Base-by-base conservation (phyloP, 2,888 invertebrate species). In the Drosophila merina region DNA sequence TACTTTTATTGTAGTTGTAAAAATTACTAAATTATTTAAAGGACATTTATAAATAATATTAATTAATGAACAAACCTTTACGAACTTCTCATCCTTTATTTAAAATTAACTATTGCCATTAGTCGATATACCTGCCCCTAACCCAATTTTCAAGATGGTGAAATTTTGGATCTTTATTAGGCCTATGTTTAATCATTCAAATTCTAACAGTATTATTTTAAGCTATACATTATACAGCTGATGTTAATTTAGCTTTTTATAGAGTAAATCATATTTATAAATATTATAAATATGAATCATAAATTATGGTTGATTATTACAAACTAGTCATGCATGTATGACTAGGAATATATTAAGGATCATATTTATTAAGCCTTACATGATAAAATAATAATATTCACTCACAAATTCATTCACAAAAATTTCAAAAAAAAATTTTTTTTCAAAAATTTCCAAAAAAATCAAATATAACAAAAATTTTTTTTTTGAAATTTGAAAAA, bases 291-390 rank as follows among this genome's bases (percentile, higher is more conserved):
- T n/a, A n/a, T 94, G 95, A 88, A 94, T 95, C 92, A 94, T 95
- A 74, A 95, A 95, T 87, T 93, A 93, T 89, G 95, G 95, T 0
- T 95, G 95, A 93, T 77, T 95, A 90, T 90, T 95, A 58, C 95
- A 94, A 75, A 93, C 93, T 1, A 20, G n/a, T 95, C 84, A 95
- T 94, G 1, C 95, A 95, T 91, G 93, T 95, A 86, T 94, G 94
- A 0, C 95, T 95, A 91, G 94, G 94, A 72, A 92, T 94, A 45
- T 94, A 93, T 72, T 94, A 93, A 82, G 92, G 92, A 79, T 93
- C 93, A 0, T 93, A 91, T 88, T 91, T 92, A 82, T 92, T 92
- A 86, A 92, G 91, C 71, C 90, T 92, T 74, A 94, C 94, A 0
- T 96, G 96, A 95, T 89, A n/a, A n/a, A n/a, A n/a, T n/a, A n/a